phyloP scores from a whole-genome alignment of 2,113 vertebrate species.

The Varanus salvator region DNA sequence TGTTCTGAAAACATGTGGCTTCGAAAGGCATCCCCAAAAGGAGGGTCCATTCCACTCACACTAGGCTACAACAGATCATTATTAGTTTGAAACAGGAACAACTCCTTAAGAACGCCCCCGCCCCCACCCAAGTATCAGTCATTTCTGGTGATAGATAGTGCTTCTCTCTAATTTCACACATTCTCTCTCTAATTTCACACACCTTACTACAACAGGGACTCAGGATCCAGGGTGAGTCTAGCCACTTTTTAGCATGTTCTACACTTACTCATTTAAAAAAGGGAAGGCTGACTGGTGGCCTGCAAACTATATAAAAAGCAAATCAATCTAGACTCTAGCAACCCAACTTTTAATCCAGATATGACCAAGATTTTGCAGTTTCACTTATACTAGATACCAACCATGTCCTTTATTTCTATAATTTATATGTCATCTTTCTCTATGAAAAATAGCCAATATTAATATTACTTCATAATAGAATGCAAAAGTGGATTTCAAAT shows the following conservation, averaged over 20 bases:
- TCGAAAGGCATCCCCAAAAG: constrained; percentile 98
- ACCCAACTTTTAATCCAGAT: background rate
- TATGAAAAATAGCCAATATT: background rate
- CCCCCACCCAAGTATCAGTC: background rate
- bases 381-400: background rate
- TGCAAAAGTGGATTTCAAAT: background rate
- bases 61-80: constrained; percentile 84
- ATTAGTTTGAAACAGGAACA: constrained; percentile 22
- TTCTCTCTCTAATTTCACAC: background rate
- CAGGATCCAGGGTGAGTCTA: background rate
- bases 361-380: background rate
- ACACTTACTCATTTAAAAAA: background rate
- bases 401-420: background rate
- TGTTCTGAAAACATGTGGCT: constrained; percentile 97
- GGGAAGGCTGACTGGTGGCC: background rate
- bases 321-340: background rate
- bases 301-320: background rate
- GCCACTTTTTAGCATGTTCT: background rate
- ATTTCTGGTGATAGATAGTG: background rate
- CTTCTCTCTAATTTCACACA: background rate
- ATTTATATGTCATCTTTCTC: background rate
- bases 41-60: constrained; percentile 98
- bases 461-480: background rate
- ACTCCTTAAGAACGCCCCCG: background rate
- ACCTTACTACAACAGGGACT: background rate